Conservation (phyloP, 2,797 vertebrate genomes). For the Alfaro cultratus region DNA sequence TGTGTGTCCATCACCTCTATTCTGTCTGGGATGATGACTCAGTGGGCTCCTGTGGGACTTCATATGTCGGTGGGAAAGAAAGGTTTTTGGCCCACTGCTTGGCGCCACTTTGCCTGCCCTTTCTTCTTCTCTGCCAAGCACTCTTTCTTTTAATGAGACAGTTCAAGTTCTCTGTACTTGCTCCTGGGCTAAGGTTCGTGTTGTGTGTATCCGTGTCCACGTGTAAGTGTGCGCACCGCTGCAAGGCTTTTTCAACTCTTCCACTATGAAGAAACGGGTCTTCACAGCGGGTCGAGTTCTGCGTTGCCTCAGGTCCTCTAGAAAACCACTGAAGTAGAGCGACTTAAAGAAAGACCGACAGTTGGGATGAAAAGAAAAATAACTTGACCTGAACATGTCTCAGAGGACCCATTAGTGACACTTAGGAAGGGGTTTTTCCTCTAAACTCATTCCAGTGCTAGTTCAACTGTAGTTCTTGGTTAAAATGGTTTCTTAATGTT, state of each 20-base stretch:
- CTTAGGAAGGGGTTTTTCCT: neutral
- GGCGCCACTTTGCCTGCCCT: conserved; percentile 77
- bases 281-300: conserved; percentile 50
- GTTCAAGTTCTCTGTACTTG: conserved; percentile 49
- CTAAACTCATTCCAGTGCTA: neutral
- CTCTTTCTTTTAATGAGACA: conserved; percentile 58
- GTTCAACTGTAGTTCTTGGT: neutral
- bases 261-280: conserved; percentile 27
- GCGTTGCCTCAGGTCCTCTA: conserved; percentile 46
- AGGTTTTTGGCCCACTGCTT: conserved; percentile 63
- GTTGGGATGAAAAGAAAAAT: conserved; percentile 8
- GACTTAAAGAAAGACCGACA: conserved; percentile 29
- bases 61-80: conserved; percentile 47
- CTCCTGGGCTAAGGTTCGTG: conserved; percentile 26
- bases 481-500: neutral
- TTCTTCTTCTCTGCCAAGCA: conserved; percentile 48
- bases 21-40: conserved; percentile 71
- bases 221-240: conserved; percentile 14
- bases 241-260: conserved; percentile 49
- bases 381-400: conserved; percentile 26
- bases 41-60: conserved; percentile 70
- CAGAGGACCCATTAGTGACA: conserved; percentile 10
- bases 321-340: conserved; percentile 31
- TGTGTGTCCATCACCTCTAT: conserved; percentile 76
- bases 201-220: conserved; percentile 10